These are phyloP conservation scores for Sula dactylatra DNA, from an alignment of 2,113 vertebrate genomes.

Conservation along the genomic window DNA sequence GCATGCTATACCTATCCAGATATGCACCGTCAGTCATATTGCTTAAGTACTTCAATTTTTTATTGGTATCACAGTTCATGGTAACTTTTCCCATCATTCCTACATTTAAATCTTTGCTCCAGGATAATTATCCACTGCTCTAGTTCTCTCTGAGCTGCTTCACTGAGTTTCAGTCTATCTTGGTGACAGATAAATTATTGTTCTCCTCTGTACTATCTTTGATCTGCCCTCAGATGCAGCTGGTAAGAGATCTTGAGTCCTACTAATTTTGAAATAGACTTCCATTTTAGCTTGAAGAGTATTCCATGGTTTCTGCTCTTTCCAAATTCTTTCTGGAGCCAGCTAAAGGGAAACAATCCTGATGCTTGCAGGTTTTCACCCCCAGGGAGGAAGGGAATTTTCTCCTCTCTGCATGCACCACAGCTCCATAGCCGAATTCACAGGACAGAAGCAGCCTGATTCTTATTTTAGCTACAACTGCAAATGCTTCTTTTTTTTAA, in stretches of 20 bases:
- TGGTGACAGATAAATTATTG: conserved; percentile 7
- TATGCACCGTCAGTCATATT: neutral
- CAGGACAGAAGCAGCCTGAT: neutral
- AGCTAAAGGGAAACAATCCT: neutral
- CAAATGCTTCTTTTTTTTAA: neutral
- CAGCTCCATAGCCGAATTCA: neutral
- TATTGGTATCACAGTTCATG: neutral
- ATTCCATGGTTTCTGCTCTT: neutral
- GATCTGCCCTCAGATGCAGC: neutral
- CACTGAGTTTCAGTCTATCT: neutral
- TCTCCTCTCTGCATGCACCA: neutral
- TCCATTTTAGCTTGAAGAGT: neutral
- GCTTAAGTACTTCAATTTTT: conserved; percentile 35
- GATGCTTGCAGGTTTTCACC: neutral
- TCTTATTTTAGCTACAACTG: neutral
- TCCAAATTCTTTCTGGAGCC: neutral
- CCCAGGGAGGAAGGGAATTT: neutral
- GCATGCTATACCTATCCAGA: neutral
- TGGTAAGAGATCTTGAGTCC: neutral
- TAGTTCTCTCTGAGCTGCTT: conserved; percentile 2
- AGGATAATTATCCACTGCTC: conserved; percentile 7
- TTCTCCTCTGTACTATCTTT: neutral
- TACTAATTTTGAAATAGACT: neutral
- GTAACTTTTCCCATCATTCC: conserved; percentile 11
- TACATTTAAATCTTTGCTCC: conserved; percentile 24